Evolutionary conservation across 2,113 vertebrate species (phyloP).

Genomic region (Dicrurus megarhynchus): DNA sequence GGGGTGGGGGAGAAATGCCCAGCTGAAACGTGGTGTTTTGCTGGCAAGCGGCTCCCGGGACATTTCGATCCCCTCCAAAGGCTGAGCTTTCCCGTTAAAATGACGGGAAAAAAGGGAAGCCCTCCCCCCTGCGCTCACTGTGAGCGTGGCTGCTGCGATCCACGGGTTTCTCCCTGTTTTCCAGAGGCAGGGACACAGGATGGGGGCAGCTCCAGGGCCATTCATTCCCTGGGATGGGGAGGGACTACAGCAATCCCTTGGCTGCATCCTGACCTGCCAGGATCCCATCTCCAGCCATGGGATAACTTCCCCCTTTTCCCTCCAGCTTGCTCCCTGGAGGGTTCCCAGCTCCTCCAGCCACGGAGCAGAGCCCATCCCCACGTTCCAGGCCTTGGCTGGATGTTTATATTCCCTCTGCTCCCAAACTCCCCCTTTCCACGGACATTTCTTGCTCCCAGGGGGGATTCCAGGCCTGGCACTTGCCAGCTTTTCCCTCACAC

Average conservation of each 20-base stretch:
- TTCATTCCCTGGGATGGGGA: background rate
- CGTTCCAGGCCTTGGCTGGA: fast-evolving
- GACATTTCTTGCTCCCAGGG: background rate
- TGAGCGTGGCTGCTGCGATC: fast-evolving
- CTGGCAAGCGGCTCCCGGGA: background rate
- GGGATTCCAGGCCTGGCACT: background rate
- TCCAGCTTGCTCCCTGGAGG: fast-evolving
- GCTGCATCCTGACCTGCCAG: background rate
- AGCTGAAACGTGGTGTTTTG: fast-evolving
- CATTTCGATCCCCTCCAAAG: background rate
- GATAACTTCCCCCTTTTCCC: background rate
- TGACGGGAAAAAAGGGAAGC: background rate
- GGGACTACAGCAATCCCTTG: background rate
- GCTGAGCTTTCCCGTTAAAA: background rate
- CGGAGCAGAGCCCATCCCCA: background rate
- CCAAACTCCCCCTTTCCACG: background rate
- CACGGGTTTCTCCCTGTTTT: background rate
- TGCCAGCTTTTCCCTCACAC: background rate
- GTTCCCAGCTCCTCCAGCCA: background rate
- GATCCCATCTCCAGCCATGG: background rate
- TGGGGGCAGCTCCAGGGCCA: background rate
- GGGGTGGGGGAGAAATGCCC: background rate
- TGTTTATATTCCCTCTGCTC: background rate
- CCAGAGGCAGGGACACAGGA: background rate
- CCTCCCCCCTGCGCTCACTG: fast-evolving